Evolutionary conservation across 2,888 invertebrate genomes (phyloP).

Genomic region (Syrphus vitripennis): DNA sequence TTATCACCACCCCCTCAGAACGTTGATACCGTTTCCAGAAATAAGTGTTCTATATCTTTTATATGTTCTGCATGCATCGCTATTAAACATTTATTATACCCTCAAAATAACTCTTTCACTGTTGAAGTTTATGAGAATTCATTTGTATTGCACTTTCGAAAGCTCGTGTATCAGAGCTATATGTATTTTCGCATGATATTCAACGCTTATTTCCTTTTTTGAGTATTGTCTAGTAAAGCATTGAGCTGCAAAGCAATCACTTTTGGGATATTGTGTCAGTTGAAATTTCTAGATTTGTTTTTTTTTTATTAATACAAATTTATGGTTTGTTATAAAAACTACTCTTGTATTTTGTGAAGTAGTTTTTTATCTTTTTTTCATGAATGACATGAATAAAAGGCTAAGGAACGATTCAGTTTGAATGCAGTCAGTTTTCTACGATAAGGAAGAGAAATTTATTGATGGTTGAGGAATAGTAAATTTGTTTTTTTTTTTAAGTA

Average conservation of each 20-base stretch:
- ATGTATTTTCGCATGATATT: not conserved
- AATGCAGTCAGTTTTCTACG: not conserved
- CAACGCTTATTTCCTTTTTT: not conserved
- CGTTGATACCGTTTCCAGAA: not conserved
- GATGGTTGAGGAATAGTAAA: not conserved
- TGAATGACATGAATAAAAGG: not conserved
- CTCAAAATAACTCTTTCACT: not conserved
- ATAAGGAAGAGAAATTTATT: not conserved
- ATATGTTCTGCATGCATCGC: not conserved
- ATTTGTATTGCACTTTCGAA: conserved; percentile 9
- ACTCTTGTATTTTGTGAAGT: not conserved
- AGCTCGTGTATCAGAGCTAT: not conserved
- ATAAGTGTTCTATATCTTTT: not conserved
- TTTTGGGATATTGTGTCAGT: not conserved
- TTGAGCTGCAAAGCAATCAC: not conserved
- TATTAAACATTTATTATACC: not conserved
- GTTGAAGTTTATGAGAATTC: not conserved
- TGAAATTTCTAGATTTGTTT: not conserved
- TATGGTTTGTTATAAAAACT: not conserved
- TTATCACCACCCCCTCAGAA: not conserved
- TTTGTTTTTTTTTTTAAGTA: no score
- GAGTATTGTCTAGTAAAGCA: not conserved
- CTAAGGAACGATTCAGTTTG: not conserved
- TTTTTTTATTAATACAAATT: not conserved
- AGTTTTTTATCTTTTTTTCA: not conserved